Base-by-base conservation (phyloP, 2,113 vertebrate genomes). In the Formicarius rufipectus region DNA sequence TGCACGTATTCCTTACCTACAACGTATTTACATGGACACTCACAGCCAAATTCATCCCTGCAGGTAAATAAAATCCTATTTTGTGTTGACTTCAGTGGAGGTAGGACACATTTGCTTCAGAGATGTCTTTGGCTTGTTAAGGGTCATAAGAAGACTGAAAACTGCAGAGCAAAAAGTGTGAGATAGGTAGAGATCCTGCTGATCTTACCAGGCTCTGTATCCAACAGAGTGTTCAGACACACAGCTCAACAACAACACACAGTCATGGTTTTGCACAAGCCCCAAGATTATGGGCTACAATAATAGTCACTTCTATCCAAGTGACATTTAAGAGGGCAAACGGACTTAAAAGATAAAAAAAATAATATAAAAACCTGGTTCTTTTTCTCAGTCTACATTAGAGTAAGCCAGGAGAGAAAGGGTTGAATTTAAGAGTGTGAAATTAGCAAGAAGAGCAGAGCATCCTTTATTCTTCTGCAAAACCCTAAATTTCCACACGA, bases 181-280 rank as follows among this genome's bases (percentile, higher is more conserved):
- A 86, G 9, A 33, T 4, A 31, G 39, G 25, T 1, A 1, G 24
- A 56, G 9, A 68, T 9, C 31, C 53, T 28, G 25, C 37, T 40
- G 35, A 9, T 24, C 25, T 62, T 58, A 16, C 19, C 18, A 7
- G 55, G n/a, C 63, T 42, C 72, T 31, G 39, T 17, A 3, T 45
- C 22, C 21, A 8, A 11, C 20, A 0, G 0, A 19, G 8, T 1
- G 1, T 25, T 72, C 52, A 28, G 56, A 4, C 20, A 53, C 31
- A 22, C 7, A 25, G 12, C 14, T 67, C 50, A 19, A 15, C 18
- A 44, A 1, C 9, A n/a, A 8, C 2, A 18, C 52, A 39, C n/a
- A 15, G 27, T 31, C 1, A 0, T 24, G 45, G 23, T 19, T 83
- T 73, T 39, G 28, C 25, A 19, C 1, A 3, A 67, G 42, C 59